Evolutionary conservation across 2,113 vertebrate species (phyloP).

Genomic region (Aspiorhynchus laticeps): DNA sequence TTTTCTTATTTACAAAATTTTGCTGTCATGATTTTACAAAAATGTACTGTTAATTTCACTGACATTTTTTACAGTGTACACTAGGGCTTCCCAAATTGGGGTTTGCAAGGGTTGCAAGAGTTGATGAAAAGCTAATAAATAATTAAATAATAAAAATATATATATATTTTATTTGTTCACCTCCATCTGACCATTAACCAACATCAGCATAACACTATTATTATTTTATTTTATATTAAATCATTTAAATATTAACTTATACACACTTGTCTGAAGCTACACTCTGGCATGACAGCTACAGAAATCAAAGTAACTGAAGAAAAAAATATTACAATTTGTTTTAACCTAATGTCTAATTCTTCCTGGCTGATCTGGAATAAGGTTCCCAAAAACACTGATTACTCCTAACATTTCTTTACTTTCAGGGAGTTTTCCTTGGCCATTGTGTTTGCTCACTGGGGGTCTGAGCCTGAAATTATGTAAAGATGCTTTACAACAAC

Average conservation of each 20-base stretch:
- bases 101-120: not conserved
- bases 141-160: not conserved
- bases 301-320: not conserved
- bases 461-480: slow-evolving; percentile 17
- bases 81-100: not conserved
- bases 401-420: not conserved
- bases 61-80: no score
- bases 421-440: not conserved
- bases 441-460: slow-evolving; percentile 23
- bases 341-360: not conserved
- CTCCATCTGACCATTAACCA: not conserved
- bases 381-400: not conserved
- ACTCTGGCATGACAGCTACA: slow-evolving; percentile 3
- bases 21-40: no score
- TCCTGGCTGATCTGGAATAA: not conserved
- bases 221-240: not conserved
- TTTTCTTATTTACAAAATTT: no score
- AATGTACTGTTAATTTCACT: no score
- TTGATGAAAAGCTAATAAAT: not conserved
- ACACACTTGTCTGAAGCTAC: not conserved
- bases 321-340: not conserved
- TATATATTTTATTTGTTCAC: not conserved
- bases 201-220: not conserved
- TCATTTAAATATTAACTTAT: not conserved
- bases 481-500: slow-evolving; percentile 27